A percentile compares a stretch with the other conserved stretches of the same genome.
Conservation (phyloP, 2,113 vertebrate species). For the Phylloscopus trochiloides region DNA sequence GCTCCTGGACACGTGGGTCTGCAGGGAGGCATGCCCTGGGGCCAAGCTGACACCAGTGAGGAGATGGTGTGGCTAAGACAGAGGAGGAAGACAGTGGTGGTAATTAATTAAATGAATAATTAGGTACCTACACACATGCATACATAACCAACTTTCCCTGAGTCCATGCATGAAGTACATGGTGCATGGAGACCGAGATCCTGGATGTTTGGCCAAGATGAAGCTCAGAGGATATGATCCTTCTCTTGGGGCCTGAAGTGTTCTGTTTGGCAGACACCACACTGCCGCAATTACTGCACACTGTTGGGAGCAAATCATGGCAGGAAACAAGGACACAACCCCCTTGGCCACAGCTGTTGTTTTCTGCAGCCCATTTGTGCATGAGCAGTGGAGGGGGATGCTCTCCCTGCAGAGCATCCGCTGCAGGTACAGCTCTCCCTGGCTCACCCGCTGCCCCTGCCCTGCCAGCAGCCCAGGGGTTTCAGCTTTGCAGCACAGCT, state of each 20-base stretch:
- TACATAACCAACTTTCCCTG: accelerated
- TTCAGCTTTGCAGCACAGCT: accelerated
- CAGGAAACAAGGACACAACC: neutral
- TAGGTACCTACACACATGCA: neutral
- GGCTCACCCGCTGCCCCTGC: accelerated
- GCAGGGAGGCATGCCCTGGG: no score
- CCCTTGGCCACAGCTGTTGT: accelerated
- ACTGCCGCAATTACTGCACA: neutral
- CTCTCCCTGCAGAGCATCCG: accelerated
- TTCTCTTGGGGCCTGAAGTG: accelerated
- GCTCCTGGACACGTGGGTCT: accelerated
- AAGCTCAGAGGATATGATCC: neutral
- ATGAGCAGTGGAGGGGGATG: accelerated
- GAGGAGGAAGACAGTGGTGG: accelerated
- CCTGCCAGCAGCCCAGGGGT: accelerated
- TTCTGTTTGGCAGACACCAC: neutral
- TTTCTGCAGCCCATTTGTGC: neutral
- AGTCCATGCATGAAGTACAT: accelerated
- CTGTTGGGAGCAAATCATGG: accelerated
- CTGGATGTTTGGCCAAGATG: no score
- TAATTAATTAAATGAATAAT: neutral
- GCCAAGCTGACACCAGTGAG: accelerated
- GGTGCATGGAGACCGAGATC: neutral
- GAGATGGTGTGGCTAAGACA: accelerated
- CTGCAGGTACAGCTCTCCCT: accelerated